Base-by-base conservation (phyloP, 35 echinoderm and acorn worm species). In the Apostichopus californicus region DNA sequence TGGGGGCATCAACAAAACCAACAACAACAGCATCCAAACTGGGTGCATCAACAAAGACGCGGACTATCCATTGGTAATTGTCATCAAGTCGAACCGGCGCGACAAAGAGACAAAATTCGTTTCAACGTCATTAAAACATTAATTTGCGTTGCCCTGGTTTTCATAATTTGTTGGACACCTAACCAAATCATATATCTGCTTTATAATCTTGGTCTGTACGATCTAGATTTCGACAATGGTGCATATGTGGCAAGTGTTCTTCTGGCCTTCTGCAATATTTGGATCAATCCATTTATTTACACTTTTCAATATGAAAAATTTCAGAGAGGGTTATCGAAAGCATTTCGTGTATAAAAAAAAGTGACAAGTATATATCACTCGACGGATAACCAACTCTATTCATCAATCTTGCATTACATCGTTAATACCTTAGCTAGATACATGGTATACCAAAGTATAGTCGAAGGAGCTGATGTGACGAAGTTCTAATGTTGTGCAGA, bases 211-310 rank as follows among this genome's bases (percentile, higher is more conserved):
- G 66, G 59, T 10, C 11, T 70, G 23, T 88, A 70, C 26, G 25
- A 70, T 13, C 4, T 70, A 60, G 58, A 70, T 70, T 73, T 65
- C 58, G 28, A 65, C 66, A 28, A 28, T 63, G 20, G 21, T 23
- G 59, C 20, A 15, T 70, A 88, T 70, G 58, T 88, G 66, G 8
- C 53, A 11, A 60, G 58, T 21, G 86, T 84, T 14, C 54, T 88
- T 6, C 8, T 65, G 10, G 58, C 86, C 6, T 88, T 88, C 15
- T 65, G 86, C 26, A 88, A 88, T 28, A 88, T 88, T 11, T 88
- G 86, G 86, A 88, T 88, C 9, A 88, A 88, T 73, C 86, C 86
- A 8, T 88, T 88, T 56, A 88, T 88, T 9, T 88, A 88, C 26
- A 73, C 86, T 7, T 88, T 88, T 63, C 23, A 88, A 56, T 88